Conservation (phyloP, 1,140 invertebrate species). For the Cryptotermes secundus region DNA sequence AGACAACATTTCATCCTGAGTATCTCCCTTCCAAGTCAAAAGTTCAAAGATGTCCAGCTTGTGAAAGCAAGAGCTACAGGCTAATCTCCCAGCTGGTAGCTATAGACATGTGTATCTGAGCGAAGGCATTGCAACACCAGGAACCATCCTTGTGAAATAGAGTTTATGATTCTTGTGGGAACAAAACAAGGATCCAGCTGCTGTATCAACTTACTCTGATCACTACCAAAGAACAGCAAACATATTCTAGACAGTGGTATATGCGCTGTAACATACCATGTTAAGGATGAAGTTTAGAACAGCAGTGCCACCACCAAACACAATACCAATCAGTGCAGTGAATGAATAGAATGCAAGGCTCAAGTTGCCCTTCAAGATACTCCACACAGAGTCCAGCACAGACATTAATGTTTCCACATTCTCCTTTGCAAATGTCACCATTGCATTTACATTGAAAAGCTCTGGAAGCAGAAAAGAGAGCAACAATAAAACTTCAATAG, state of each 20-base stretch:
- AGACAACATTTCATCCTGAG: too few relatives aligned
- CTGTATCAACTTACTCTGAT: background rate
- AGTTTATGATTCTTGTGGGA: too few relatives aligned
- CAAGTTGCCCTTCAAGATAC: conserved; percentile 88
- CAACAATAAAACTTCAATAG: background rate
- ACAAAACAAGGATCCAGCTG: too few relatives aligned
- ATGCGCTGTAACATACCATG: conserved; percentile 62
- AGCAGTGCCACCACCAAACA: conserved; percentile 90
- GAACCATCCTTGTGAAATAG: too few relatives aligned
- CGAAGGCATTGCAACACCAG: too few relatives aligned
- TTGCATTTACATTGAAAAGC: conserved; percentile 70
- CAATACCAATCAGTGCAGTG: conserved; percentile 80
- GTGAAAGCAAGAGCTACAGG: too few relatives aligned
- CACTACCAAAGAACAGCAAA: too few relatives aligned
- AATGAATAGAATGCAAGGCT: conserved; percentile 84
- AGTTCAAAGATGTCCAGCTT: too few relatives aligned
- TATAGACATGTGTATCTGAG: too few relatives aligned
- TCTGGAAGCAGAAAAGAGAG: conserved; percentile 51
- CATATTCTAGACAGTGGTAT: background rate
- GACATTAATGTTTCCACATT: conserved; percentile 90
- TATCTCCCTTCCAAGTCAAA: too few relatives aligned
- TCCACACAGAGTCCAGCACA: conserved; percentile 90
- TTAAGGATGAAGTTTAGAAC: conserved; percentile 91
- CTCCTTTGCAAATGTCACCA: conserved; percentile 82
- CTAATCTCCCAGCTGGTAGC: too few relatives aligned